phyloP scores from a whole-genome alignment of 2,888 invertebrate species.

The Plagodis dolabraria region DNA sequence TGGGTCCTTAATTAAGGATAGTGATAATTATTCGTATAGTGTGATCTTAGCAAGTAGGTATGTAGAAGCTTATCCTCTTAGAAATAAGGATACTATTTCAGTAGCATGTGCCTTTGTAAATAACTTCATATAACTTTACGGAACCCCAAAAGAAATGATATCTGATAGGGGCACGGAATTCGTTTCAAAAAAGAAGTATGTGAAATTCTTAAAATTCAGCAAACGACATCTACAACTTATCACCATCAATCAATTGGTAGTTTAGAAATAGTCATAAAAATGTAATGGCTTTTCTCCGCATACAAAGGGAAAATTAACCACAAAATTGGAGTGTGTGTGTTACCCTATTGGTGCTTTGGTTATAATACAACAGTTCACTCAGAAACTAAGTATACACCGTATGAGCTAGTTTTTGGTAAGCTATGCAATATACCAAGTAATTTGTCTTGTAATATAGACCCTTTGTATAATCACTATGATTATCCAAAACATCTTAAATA shows the following conservation, averaged over 20 bases:
- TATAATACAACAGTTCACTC: conserved; percentile 5
- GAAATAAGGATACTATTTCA: conserved; percentile 8
- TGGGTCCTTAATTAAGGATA: not conserved
- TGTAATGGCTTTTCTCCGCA: not conserved
- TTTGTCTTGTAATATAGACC: conserved; percentile 1
- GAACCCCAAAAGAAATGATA: conserved; percentile 6
- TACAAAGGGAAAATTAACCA: conserved; percentile 2
- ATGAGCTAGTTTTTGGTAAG: conserved; percentile 7
- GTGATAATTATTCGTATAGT: conserved; percentile 6
- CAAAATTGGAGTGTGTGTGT: conserved; percentile 3
- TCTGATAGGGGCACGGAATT: conserved; percentile 13
- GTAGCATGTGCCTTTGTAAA: conserved; percentile 7
- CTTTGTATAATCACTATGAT: not conserved
- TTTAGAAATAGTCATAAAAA: conserved; percentile 3
- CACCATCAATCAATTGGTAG: not conserved
- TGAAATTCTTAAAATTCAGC: conserved; percentile 9
- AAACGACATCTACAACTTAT: conserved; percentile 2
- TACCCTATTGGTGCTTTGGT: conserved; percentile 8
- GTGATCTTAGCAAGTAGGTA: conserved; percentile 17
- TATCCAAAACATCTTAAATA: conserved; percentile 3
- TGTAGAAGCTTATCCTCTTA: conserved; percentile 16
- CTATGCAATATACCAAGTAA: conserved; percentile 3
- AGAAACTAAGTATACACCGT: conserved; percentile 6
- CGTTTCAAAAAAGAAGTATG: conserved; percentile 15
- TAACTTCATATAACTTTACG: conserved; percentile 7